Conservation (phyloP, 2,113 vertebrate genomes). For the Malurus cyaneus region DNA sequence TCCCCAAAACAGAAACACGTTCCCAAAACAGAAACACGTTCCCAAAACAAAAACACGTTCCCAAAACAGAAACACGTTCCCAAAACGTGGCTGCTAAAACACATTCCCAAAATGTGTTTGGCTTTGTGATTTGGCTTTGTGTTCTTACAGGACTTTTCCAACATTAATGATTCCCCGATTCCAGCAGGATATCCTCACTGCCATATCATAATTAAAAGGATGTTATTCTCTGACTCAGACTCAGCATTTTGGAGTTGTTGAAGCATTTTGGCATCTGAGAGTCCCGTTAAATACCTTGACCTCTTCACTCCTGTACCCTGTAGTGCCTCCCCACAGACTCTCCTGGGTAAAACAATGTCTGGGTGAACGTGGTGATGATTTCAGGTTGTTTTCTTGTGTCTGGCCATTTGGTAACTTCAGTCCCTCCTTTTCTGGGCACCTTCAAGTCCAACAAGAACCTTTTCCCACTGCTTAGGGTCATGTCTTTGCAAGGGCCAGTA, state of each 20-base stretch:
- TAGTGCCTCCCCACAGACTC: background rate
- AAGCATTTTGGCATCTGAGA: background rate
- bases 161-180: background rate
- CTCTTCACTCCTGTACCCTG: background rate
- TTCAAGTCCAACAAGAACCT: background rate
- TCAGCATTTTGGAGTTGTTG: background rate
- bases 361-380: background rate
- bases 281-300: background rate
- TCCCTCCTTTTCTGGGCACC: background rate
- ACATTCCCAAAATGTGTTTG: background rate
- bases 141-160: background rate
- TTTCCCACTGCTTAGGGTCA: background rate
- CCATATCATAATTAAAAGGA: background rate
- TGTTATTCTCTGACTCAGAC: background rate
- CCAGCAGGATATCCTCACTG: background rate
- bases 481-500: background rate
- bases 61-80: too few relatives aligned
- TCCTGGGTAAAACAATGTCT: rapidly evolving
- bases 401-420: background rate
- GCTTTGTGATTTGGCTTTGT: too few relatives aligned
- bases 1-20: background rate
- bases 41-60: background rate
- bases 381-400: background rate
- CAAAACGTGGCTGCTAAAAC: background rate
- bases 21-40: too few relatives aligned